Base-by-base conservation (phyloP, 2,797 vertebrate species). In the Artibeus lituratus region DNA sequence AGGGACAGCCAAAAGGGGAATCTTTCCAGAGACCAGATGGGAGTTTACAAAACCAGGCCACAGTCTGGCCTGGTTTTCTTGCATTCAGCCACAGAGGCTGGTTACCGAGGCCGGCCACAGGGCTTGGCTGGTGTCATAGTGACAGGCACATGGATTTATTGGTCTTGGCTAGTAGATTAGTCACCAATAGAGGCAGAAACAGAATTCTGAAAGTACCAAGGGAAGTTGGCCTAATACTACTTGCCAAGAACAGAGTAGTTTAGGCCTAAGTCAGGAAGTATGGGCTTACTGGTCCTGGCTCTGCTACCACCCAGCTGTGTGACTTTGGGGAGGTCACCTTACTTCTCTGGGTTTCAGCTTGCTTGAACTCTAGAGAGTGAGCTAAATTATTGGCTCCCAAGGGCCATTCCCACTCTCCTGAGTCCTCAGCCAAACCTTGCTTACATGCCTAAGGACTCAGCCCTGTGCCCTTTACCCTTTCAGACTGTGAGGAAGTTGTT, bases 1-100 rank as follows among this genome's bases (percentile, higher is more conserved):
- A 59, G 91, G 39, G 82, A 85, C 49, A 93, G 94, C 93, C 70
- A 77, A 84, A 70, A 12, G 90, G 87, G 86, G 70, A 81, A 22
- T 85, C 94, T 91, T 82, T 95, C 92, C 96, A 97, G 91, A 73
- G 72, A 94, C 95, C 96, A 97, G 94, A 96, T 93, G 89, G 96
- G 94, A 59, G 94, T 95, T 97, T 96, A 95, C 73, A 93, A 96
- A 88, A n/a, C n/a, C n/a, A 69, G 94, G 86, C 92, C 47, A 69
- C 51, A 87, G 44, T 84, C 91, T 97, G 94, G 96, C 95, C 94
- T 84, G 59, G 72, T 74, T 94, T 93, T 53, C 76, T 49, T 47
- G 65, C 62, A 80, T 24, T n/a, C 47, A 92, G 73, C 39, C 39
- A 42, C 39, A 72, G 16, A 72, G 57, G 72, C 49, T 1, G 32